Evolutionary conservation across 2,113 vertebrate species (phyloP).

Genomic region (Esox niger): DNA sequence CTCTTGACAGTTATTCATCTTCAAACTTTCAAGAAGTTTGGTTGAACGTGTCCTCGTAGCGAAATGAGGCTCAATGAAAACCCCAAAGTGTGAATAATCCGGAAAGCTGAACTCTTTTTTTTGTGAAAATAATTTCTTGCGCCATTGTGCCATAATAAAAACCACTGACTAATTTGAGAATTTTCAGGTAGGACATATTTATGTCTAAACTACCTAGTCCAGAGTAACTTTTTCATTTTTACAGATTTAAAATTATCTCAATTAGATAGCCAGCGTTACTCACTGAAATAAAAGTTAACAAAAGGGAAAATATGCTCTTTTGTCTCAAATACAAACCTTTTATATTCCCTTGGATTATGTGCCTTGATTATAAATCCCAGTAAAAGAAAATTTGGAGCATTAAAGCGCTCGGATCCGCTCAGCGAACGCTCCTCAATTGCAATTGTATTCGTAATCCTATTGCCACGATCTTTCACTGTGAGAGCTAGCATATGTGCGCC

Average conservation of each 20-base stretch:
- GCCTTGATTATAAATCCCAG: constrained; percentile 59
- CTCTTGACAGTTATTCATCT: not conserved
- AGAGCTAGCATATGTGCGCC: constrained; percentile 70
- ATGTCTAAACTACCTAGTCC: not conserved
- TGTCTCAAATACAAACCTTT: constrained; percentile 49
- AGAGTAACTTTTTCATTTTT: not conserved
- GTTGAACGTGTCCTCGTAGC: not conserved
- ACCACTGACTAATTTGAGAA: no score
- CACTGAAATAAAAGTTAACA: not conserved
- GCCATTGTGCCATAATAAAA: no score
- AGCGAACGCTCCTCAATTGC: constrained; percentile 45
- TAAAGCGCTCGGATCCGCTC: constrained; percentile 46
- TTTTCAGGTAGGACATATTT: not conserved
- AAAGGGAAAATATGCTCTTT: not conserved
- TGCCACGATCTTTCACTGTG: constrained; percentile 55
- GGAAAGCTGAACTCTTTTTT: not conserved
- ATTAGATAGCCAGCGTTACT: not conserved
- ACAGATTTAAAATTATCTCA: not conserved
- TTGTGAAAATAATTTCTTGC: not conserved
- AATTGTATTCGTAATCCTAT: constrained; percentile 63
- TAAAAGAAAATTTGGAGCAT: constrained; percentile 40
- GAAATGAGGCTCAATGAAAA: not conserved
- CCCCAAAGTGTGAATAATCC: not conserved
- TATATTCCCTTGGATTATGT: constrained; percentile 54
- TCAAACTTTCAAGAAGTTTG: not conserved